Conservation (phyloP, 2,113 vertebrate genomes). For the Perccottus glenii region DNA sequence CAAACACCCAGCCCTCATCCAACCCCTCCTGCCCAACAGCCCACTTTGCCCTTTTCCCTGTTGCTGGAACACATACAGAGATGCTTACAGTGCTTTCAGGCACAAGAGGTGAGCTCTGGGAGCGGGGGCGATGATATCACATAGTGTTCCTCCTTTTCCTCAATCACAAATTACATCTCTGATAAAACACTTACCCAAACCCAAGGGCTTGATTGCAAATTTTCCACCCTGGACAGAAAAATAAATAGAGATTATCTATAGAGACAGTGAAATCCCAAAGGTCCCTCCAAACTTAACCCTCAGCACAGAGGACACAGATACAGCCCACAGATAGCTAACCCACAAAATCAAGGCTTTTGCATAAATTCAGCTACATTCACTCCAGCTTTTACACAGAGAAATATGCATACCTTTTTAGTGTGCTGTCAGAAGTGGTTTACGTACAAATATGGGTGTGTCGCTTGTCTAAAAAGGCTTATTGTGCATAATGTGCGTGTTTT, state of each 20-base stretch:
- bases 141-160: conserved; percentile 47
- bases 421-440: conserved; percentile 13
- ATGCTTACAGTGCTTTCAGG: conserved; percentile 15
- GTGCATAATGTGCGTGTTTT: conserved; percentile 17
- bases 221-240: conserved; percentile 76
- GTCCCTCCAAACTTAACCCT: conserved; percentile 39
- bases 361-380: conserved; percentile 7
- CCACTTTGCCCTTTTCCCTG: conserved; percentile 42
- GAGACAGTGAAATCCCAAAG: conserved; percentile 69
- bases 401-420: conserved; percentile 11
- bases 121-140: conserved; percentile 49
- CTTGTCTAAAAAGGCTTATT: conserved; percentile 21
- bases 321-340: conserved; percentile 39
- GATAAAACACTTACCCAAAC: conserved; percentile 68
- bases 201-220: conserved; percentile 63
- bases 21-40: conserved; percentile 31
- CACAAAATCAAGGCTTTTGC: background rate
- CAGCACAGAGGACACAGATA: conserved; percentile 55
- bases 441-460: conserved; percentile 8
- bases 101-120: conserved; percentile 27
- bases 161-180: conserved; percentile 56
- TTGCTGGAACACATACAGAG: conserved; percentile 31
- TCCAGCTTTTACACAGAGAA: conserved; percentile 7
- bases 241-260: conserved; percentile 78
- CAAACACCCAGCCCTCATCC: conserved; percentile 21